phyloP scores from a whole-genome alignment of 2,113 vertebrate genomes.

The Ardeotis arabs region DNA sequence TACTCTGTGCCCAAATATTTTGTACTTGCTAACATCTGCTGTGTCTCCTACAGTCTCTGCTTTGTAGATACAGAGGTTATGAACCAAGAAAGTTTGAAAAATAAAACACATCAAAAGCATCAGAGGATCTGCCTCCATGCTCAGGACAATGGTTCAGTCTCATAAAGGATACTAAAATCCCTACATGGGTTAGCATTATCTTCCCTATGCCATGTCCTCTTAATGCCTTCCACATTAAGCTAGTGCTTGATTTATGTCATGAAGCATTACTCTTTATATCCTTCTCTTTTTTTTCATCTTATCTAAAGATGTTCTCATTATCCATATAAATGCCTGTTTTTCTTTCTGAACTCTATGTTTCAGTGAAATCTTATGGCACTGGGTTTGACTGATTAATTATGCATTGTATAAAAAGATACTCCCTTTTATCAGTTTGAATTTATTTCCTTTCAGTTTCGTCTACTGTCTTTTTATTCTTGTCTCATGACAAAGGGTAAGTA shows the following conservation, averaged over 20 bases:
- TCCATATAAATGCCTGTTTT: conserved; percentile 33
- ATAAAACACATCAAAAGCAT: neutral
- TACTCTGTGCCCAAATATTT: neutral
- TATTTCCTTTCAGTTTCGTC: conserved; percentile 40
- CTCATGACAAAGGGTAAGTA: conserved; percentile 14
- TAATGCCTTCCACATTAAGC: neutral
- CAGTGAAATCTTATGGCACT: neutral
- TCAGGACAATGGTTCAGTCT: neutral
- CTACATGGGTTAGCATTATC: neutral
- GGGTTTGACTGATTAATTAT: conserved; percentile 45
- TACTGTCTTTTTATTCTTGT: conserved; percentile 12
- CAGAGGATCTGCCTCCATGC: neutral
- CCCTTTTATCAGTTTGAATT: conserved; percentile 46
- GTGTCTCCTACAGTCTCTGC: neutral
- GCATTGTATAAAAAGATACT: neutral
- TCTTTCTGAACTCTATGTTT: conserved; percentile 14
- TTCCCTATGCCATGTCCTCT: neutral
- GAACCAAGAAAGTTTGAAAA: neutral
- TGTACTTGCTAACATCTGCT: neutral
- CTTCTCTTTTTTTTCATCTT: neutral
- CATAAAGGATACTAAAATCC: neutral
- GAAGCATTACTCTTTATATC: neutral
- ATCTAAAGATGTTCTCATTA: conserved; percentile 39
- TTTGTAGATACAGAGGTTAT: neutral
- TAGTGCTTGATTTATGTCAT: neutral